Base-by-base conservation (phyloP, 2,113 vertebrate species). In the Xerus inauris region DNA sequence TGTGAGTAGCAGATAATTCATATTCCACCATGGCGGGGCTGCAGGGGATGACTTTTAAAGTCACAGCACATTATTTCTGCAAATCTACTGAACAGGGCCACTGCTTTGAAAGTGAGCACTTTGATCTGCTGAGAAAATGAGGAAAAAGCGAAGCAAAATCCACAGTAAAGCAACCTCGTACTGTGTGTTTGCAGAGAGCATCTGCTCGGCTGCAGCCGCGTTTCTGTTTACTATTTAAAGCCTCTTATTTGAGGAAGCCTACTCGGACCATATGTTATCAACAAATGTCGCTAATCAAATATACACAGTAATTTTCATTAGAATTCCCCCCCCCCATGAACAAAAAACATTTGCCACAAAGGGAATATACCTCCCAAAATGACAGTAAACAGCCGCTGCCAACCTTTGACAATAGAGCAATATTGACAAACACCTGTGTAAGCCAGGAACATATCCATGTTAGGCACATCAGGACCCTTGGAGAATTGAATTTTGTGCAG, bases 141-240 rank as follows among this genome's bases (percentile, higher is more conserved):
- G 87, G 32, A 26, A 82, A 40, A 72, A 72, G 45, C n/a, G 8
- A 42, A 65, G 81, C 49, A 92, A 89, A 96, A 97, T 91, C 93
- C 16, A 32, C 3, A 42, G 81, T 79, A 45, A 77, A 88, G 38
- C 97, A 96, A 94, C 97, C 94, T 97, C 97, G 57, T 87, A 16
- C 94, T 97, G 85, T 69, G 96, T 97, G 97, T 98, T 98, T 97
- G 98, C 42, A 4, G 97, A 97, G 96, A 98, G 98, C 98, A 98
- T 98, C 98, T 99, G 98, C 98, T 99, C 97, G 96, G 81, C 95
- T 82, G 69, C 98, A 97, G 91, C 97, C 98, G 38, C 98, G 98
- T 98, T 98, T 98, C 98, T 98, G 98, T 98, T 98, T 99, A 98
- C 98, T 99, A 98, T 98, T 98, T 99, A 99, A 99, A 98, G 98